These are phyloP conservation scores for Penaeus japonicus DNA, from an alignment of 1,140 invertebrate genomes.

Conservation along the genomic window DNA sequence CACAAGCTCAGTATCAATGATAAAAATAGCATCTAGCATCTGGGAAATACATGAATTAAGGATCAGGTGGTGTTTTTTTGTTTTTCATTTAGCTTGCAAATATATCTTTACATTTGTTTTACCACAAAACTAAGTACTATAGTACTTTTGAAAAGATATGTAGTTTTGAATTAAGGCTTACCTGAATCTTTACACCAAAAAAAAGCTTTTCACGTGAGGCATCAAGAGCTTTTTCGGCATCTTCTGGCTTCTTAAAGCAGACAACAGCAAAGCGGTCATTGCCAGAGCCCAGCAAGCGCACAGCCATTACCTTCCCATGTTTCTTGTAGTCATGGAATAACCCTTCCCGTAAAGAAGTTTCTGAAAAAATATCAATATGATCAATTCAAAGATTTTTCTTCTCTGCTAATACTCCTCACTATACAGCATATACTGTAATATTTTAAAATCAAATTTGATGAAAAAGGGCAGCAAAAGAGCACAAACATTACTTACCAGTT, in stretches of 20 bases:
- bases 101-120: too few relatives aligned
- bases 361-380: constrained; percentile 64
- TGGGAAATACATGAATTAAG: too few relatives aligned
- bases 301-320: constrained; percentile 95
- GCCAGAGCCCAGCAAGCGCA: constrained; percentile 85
- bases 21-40: too few relatives aligned
- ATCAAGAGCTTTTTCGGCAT: constrained; percentile 93
- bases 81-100: too few relatives aligned
- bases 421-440: neutral
- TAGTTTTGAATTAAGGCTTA: constrained; percentile 70
- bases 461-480: neutral
- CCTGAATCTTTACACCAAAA: constrained; percentile 95
- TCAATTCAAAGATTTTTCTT: neutral
- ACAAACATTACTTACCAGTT: constrained; percentile 66
- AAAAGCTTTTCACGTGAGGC: constrained; percentile 95
- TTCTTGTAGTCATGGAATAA: constrained; percentile 99
- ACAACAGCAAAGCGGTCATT: constrained; percentile 85
- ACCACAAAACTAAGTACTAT: too few relatives aligned
- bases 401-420: neutral
- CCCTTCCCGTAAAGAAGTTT: constrained; percentile 94
- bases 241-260: constrained; percentile 95
- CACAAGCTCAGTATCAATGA: too few relatives aligned
- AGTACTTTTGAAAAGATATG: neutral
- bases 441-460: neutral
- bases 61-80: too few relatives aligned